phyloP scores from a whole-genome alignment of 1,140 invertebrate species.

The Hirudo medicinalis region DNA sequence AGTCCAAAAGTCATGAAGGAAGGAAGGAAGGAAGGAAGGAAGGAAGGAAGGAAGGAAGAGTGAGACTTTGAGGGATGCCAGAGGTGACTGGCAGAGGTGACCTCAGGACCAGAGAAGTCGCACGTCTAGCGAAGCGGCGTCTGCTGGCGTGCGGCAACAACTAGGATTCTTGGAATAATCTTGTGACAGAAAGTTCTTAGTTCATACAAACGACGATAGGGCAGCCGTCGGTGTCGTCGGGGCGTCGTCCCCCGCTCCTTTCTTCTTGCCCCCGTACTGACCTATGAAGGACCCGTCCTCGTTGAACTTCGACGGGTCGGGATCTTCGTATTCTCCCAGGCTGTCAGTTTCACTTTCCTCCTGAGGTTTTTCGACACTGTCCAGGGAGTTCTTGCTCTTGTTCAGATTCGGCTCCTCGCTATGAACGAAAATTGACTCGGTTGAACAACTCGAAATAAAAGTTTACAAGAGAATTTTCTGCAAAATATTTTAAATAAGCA shows the following conservation, averaged over 20 bases:
- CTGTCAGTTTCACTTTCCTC: slow-evolving; percentile 54
- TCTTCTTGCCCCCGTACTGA: slow-evolving; percentile 57
- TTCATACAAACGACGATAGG: slow-evolving; percentile 23
- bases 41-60: too few relatives aligned
- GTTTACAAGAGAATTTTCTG: too few relatives aligned
- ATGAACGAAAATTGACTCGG: neutral
- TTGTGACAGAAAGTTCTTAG: neutral
- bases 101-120: too few relatives aligned
- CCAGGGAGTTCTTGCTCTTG: slow-evolving; percentile 21
- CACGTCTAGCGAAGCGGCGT: too few relatives aligned
- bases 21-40: too few relatives aligned
- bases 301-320: slow-evolving; percentile 79
- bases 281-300: slow-evolving; percentile 96
- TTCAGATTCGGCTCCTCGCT: slow-evolving; percentile 13
- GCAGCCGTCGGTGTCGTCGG: slow-evolving; percentile 16
- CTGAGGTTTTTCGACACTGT: slow-evolving; percentile 30
- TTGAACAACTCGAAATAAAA: too few relatives aligned
- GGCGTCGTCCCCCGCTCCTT: slow-evolving; percentile 31
- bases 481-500: too few relatives aligned
- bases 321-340: slow-evolving; percentile 94
- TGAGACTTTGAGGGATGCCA: too few relatives aligned
- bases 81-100: too few relatives aligned
- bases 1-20: too few relatives aligned
- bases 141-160: too few relatives aligned
- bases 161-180: too few relatives aligned